Percentiles rank a stretch among this genome's conserved stretches.
These are phyloP conservation scores for Muscicapa adusta DNA, from an alignment of 2,113 vertebrate species.

Conservation along the genomic window DNA sequence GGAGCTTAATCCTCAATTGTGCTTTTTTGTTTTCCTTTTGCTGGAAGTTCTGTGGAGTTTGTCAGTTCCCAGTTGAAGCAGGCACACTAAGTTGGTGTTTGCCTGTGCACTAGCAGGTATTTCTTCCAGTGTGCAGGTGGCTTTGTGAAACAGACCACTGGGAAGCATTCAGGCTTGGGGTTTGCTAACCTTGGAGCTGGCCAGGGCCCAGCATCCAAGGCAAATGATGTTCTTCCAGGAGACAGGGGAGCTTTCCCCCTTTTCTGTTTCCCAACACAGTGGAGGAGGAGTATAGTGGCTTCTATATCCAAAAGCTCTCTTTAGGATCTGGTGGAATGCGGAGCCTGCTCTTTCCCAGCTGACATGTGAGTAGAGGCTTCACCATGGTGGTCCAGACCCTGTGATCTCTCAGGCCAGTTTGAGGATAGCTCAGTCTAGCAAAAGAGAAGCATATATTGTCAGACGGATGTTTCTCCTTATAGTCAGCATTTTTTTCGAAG, in stretches of 20 bases:
- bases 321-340: not conserved
- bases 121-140: not conserved
- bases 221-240: not conserved
- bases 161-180: accelerated
- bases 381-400: not conserved
- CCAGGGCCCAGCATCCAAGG: not conserved
- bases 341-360: not conserved
- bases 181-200: not conserved
- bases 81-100: not conserved
- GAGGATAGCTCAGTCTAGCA: not conserved
- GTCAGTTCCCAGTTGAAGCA: not conserved
- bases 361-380: not conserved
- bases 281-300: not conserved
- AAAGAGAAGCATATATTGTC: not conserved
- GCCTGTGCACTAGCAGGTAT: not conserved
- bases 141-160: not conserved
- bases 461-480: not conserved
- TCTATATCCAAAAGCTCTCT: accelerated
- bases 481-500: slow-evolving; percentile 4
- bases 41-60: not conserved
- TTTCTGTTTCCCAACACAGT: not conserved
- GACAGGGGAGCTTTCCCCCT: not conserved
- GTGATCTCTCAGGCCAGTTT: not conserved
- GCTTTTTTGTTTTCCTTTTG: not conserved
- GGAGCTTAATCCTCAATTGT: accelerated